Evolutionary conservation across 2,797 vertebrate species (phyloP).

Genomic region (Pseudopleuronectes americanus): DNA sequence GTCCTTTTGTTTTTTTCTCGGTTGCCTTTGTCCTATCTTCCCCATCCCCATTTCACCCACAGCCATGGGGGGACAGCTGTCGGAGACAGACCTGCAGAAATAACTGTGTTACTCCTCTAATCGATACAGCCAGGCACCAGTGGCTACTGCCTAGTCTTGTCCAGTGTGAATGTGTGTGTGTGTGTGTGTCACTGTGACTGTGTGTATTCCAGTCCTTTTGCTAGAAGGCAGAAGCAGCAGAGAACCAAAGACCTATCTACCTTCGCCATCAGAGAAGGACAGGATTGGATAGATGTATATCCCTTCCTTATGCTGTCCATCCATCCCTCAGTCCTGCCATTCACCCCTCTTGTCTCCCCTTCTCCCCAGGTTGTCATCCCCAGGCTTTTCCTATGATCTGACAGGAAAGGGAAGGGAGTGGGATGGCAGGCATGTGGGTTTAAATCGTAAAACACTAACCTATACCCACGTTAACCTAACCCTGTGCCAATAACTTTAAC

Average conservation of each 20-base stretch:
- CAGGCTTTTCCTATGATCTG: constrained; percentile 32
- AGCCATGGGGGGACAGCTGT: constrained; percentile 68
- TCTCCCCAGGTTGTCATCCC: constrained; percentile 36
- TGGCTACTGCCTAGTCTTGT: constrained; percentile 60
- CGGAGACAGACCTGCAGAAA: constrained; percentile 78
- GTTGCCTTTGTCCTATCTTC: constrained; percentile 5
- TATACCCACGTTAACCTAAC: too few relatives aligned
- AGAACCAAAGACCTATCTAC: constrained; percentile 70
- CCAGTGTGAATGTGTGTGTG: constrained; percentile 40
- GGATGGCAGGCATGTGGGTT: constrained; percentile 5
- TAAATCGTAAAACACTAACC: too few relatives aligned
- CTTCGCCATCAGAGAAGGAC: constrained; percentile 62
- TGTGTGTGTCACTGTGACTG: constrained; percentile 24
- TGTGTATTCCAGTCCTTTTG: constrained; percentile 40
- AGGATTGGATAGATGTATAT: constrained; percentile 65
- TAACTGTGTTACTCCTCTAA: constrained; percentile 80
- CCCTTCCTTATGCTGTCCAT: constrained; percentile 37
- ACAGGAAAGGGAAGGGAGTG: constrained; percentile 3
- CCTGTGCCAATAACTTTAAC: background rate
- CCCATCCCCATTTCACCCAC: constrained; percentile 31
- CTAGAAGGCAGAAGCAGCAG: constrained; percentile 64
- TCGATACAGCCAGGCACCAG: constrained; percentile 81
- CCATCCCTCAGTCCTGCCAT: constrained; percentile 21
- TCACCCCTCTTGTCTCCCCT: constrained; percentile 6
- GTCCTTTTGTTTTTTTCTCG: constrained; percentile 13